Evolutionary conservation across 1,140 invertebrate genomes (phyloP), one percentile per base, ranked within the genome.

Genomic region (Micrasema longulum): DNA sequence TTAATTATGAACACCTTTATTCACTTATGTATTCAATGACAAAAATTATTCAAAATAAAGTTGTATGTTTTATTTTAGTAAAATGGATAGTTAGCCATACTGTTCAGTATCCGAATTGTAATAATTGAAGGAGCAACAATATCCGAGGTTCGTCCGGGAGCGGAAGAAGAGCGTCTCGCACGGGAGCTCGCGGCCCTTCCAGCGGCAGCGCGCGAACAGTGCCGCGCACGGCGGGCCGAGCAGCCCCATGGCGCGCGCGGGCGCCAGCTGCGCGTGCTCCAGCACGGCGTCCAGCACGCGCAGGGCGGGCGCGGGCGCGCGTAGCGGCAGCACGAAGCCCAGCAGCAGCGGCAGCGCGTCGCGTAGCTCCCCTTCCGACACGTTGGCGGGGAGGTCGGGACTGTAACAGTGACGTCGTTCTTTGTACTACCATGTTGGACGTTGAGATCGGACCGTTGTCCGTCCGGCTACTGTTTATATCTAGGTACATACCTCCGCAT

Each of bases 41-140:
- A n/a, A n/a, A n/a, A n/a, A n/a, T n/a, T n/a, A n/a, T n/a, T n/a
- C n/a, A n/a, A n/a, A n/a, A n/a, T n/a, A n/a, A n/a, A n/a, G n/a
- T n/a, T n/a, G n/a, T n/a, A n/a, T n/a, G n/a, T n/a, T n/a, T n/a
- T n/a, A n/a, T n/a, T n/a, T n/a, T n/a, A n/a, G n/a, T n/a, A n/a
- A n/a, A n/a, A n/a, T n/a, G n/a, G n/a, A n/a, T n/a, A n/a, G n/a
- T n/a, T n/a, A n/a, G n/a, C n/a, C n/a, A n/a, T 16, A 6, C 20
- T 48, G 2, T 18, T 48, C n/a, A n/a, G n/a, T n/a, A 9, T 52
- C 48, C 18, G 7, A 22, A 52, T 52, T 36, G 36, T 60, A 38
- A 31, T 84, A 85, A 77, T 86, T 86, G 67, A 85, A 86, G 20
- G 83, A 80, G 66, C 85, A 86, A 23, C 85, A 86, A 31, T 78